These are phyloP conservation scores for Thecocarcelia acutangulata DNA, from an alignment of 2,888 invertebrate genomes.

Conservation along the genomic window DNA sequence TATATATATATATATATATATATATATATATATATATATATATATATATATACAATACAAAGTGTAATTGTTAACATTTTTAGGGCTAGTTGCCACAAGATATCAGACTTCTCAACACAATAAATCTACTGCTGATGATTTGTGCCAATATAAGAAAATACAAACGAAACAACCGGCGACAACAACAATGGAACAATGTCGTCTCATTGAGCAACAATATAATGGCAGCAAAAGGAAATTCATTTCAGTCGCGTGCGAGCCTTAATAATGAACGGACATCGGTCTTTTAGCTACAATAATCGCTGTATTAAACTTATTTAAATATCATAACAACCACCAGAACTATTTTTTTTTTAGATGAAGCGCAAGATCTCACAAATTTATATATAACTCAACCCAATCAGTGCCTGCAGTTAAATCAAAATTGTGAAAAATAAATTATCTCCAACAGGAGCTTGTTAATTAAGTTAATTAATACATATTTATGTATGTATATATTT, in stretches of 20 bases:
- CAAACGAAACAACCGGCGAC: conserved; percentile 30
- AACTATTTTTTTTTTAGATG: conserved; percentile 2
- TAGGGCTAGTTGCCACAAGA: conserved; percentile 31
- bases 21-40: not conserved
- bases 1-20: not conserved
- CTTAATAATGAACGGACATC: conserved; percentile 64
- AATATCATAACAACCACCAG: conserved; percentile 2
- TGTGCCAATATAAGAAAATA: conserved; percentile 25
- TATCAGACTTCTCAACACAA: conserved; percentile 28
- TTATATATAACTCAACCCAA: not conserved
- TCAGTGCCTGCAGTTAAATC: not conserved
- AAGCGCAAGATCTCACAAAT: conserved; percentile 29
- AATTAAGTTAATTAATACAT: not conserved
- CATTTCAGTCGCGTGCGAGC: conserved; percentile 69
- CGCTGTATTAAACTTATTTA: conserved; percentile 33
- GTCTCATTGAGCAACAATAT: conserved; percentile 57
- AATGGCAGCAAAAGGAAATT: conserved; percentile 60
- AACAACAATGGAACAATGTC: conserved; percentile 58
- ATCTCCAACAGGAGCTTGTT: conserved; percentile 14
- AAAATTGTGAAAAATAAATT: conserved; percentile 30
- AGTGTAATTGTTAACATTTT: no score
- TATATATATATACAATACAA: not conserved
- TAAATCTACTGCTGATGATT: conserved; percentile 1
- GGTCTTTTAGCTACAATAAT: conserved; percentile 26
- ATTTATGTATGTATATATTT: no score